Evolutionary conservation across 2,113 vertebrate genomes (phyloP).

Genomic region (Nicator chloris): DNA sequence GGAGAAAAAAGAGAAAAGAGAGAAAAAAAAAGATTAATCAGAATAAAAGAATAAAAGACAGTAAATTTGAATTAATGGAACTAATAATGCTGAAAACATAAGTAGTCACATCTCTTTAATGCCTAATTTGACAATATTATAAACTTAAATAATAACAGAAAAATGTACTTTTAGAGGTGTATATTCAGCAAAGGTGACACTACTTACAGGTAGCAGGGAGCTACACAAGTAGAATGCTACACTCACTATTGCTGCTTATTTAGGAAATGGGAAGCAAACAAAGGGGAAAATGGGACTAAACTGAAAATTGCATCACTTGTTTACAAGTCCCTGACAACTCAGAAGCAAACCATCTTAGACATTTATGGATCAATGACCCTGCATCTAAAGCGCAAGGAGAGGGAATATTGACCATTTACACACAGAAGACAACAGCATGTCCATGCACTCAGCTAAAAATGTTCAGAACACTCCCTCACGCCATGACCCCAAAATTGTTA

Average conservation of each 20-base stretch:
- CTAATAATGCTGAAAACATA: neutral
- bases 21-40: neutral
- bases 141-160: neutral
- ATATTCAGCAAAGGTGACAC: neutral
- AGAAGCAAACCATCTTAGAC: neutral
- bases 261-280: neutral
- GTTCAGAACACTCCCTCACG: neutral
- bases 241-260: neutral
- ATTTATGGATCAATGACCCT: neutral
- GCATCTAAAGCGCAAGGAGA: neutral
- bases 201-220: neutral
- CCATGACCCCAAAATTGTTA: neutral
- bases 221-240: neutral
- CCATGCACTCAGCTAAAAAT: neutral
- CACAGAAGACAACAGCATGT: neutral
- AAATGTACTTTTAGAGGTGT: neutral
- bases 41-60: neutral
- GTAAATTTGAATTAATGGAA: neutral
- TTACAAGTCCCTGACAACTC: neutral
- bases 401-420: neutral
- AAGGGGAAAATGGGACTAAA: neutral
- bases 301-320: constrained; percentile 2
- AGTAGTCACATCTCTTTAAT: neutral
- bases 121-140: neutral
- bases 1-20: no score